Conservation (phyloP, 1,140 invertebrate species). For the Cardiocondyla obscurior region DNA sequence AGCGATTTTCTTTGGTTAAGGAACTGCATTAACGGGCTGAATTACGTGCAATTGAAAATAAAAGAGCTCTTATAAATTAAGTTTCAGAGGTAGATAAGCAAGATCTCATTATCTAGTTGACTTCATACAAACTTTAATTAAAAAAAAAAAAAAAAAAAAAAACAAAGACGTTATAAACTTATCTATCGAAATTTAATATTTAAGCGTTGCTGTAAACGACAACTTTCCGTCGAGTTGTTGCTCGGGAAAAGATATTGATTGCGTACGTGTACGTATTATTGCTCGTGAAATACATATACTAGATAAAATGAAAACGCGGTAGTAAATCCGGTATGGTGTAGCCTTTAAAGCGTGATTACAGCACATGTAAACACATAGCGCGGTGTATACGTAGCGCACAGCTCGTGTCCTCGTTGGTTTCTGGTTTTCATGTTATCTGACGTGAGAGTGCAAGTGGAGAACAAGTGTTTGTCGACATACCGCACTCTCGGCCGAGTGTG, state of each 20-base stretch:
- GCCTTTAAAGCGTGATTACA: constrained; percentile 24
- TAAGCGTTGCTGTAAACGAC: neutral
- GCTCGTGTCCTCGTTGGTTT: neutral
- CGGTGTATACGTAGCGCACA: neutral
- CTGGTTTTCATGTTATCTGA: constrained; percentile 14
- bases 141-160: too few relatives aligned
- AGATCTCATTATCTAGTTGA: constrained; percentile 16
- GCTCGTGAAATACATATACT: neutral
- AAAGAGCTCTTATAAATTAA: neutral
- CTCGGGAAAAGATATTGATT: neutral
- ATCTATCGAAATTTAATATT: constrained; percentile 17
- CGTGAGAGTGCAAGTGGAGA: constrained; percentile 39
- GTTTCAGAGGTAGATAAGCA: neutral
- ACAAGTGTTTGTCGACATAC: constrained; percentile 39
- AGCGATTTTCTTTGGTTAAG: neutral
- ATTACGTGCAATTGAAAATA: neutral
- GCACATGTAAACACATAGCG: neutral
- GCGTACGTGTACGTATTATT: neutral
- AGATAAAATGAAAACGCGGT: neutral
- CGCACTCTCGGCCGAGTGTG: neutral
- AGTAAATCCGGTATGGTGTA: neutral
- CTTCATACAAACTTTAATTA: constrained; percentile 3
- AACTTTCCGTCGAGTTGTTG: neutral
- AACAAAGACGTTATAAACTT: constrained; percentile 25
- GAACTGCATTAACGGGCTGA: neutral